A percentile compares a stretch with the other conserved stretches of the same genome.
Evolutionary conservation across 2,888 invertebrate genomes (phyloP).

Genomic region (Caenorhabditis sp.): DNA sequence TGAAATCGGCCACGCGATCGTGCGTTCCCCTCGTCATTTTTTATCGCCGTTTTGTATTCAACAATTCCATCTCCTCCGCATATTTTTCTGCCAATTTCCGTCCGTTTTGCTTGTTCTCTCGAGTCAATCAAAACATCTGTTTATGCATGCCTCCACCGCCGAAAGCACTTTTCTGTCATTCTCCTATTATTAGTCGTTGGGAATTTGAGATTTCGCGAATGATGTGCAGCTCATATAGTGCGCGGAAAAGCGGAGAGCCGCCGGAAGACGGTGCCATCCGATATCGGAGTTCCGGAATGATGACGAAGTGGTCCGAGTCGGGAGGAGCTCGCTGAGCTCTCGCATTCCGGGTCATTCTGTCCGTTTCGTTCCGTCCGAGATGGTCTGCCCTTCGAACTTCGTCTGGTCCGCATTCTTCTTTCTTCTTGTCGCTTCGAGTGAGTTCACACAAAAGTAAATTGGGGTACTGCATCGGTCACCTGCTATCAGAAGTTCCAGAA

Average conservation of each 20-base stretch:
- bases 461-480: too few relatives aligned
- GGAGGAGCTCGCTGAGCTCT: neutral
- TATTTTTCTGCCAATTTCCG: neutral
- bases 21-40: neutral
- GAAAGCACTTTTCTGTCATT: conserved; percentile 5
- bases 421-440: conserved; percentile 19
- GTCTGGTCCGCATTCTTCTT: conserved; percentile 6
- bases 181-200: conserved; percentile 21
- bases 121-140: conserved; percentile 33
- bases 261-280: conserved; percentile 22
- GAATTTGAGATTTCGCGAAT: conserved; percentile 33
- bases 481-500: too few relatives aligned
- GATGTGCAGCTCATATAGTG: conserved; percentile 22
- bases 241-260: conserved; percentile 1
- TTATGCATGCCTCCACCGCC: conserved; percentile 18
- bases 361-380: conserved; percentile 22
- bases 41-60: neutral
- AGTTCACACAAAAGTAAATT: neutral
- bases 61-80: neutral
- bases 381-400: conserved; percentile 26
- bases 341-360: conserved; percentile 31
- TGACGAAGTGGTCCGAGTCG: conserved; percentile 15
- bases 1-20: conserved; percentile 8
- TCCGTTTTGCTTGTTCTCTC: conserved; percentile 6
- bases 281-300: conserved; percentile 47